phyloP scores from a whole-genome alignment of 2,888 invertebrate species.

The Himalopsyche tibetana region DNA sequence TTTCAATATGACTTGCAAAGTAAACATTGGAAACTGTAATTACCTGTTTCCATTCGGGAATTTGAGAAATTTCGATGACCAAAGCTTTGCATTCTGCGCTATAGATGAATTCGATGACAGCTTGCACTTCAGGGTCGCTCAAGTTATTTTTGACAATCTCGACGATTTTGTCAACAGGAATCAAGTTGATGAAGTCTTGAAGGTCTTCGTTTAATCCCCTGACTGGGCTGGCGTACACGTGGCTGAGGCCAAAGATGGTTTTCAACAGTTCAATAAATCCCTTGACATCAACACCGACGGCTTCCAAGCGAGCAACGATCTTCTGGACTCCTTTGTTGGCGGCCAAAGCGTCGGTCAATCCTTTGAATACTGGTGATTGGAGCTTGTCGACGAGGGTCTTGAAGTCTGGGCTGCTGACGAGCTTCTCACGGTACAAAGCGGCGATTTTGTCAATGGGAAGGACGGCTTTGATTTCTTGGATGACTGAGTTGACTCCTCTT shows the following conservation, averaged over 20 bases:
- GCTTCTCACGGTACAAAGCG: slow-evolving; percentile 28
- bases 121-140: slow-evolving; percentile 46
- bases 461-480: slow-evolving; percentile 49
- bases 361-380: slow-evolving; percentile 47
- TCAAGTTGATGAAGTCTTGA: slow-evolving; percentile 45
- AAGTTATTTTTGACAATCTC: neutral
- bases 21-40: neutral
- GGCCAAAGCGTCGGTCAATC: slow-evolving; percentile 43
- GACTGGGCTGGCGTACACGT: neutral
- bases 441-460: slow-evolving; percentile 52
- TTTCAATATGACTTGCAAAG: no score
- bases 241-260: slow-evolving; percentile 49
- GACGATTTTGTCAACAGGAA: slow-evolving; percentile 42
- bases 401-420: slow-evolving; percentile 48
- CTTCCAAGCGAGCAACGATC: slow-evolving; percentile 22
- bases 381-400: slow-evolving; percentile 52
- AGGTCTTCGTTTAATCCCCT: slow-evolving; percentile 40
- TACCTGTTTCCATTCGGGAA: slow-evolving; percentile 51
- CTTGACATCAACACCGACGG: slow-evolving; percentile 51
- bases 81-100: slow-evolving; percentile 42
- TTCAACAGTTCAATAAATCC: slow-evolving; percentile 48
- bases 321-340: slow-evolving; percentile 36
- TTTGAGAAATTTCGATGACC: slow-evolving; percentile 23
- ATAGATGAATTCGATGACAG: slow-evolving; percentile 42
- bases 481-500: slow-evolving; percentile 37